Percentiles rank a stretch among this genome's conserved stretches.
Conservation (phyloP, 2,797 vertebrate species). For the Jordanella pulchra region DNA sequence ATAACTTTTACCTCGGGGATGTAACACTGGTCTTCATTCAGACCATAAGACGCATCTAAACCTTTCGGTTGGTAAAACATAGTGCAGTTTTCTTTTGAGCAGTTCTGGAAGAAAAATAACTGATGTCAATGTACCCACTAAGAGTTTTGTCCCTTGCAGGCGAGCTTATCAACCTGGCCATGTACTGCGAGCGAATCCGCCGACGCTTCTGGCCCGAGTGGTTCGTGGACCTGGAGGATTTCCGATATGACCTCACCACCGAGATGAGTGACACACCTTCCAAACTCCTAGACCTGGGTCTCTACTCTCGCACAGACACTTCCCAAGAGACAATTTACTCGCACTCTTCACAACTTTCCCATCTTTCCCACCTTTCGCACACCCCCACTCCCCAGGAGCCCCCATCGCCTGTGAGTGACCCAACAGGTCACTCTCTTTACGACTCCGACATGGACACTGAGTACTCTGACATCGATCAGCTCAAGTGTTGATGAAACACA, state of each 20-base stretch:
- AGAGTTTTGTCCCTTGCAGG: slow-evolving; percentile 76
- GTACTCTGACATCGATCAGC: slow-evolving; percentile 89
- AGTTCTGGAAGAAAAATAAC: neutral
- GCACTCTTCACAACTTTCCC: slow-evolving; percentile 65
- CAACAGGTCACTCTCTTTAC: slow-evolving; percentile 92
- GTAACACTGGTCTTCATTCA: neutral
- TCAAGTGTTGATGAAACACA: slow-evolving; percentile 80
- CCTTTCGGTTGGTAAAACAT: neutral
- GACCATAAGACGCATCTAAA: neutral
- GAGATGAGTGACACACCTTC: slow-evolving; percentile 85
- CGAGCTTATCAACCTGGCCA: slow-evolving; percentile 97
- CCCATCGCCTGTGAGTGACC: slow-evolving; percentile 90
- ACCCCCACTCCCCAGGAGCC: slow-evolving; percentile 62
- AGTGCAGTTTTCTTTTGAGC: neutral
- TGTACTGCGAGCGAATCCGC: slow-evolving; percentile 98
- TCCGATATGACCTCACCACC: slow-evolving; percentile 85
- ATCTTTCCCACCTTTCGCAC: slow-evolving; percentile 52
- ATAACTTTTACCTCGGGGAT: no score
- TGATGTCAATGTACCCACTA: neutral
- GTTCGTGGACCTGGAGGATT: slow-evolving; percentile 91
- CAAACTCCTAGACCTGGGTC: slow-evolving; percentile 88
- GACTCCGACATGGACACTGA: slow-evolving; percentile 98
- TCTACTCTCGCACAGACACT: slow-evolving; percentile 91
- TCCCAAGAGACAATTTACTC: slow-evolving; percentile 88
- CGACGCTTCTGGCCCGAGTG: slow-evolving; percentile 98